A percentile compares a stretch with the other conserved stretches of the same genome.
Evolutionary conservation across 2,888 invertebrate genomes (phyloP).

Genomic region (Erannis defoliaria): DNA sequence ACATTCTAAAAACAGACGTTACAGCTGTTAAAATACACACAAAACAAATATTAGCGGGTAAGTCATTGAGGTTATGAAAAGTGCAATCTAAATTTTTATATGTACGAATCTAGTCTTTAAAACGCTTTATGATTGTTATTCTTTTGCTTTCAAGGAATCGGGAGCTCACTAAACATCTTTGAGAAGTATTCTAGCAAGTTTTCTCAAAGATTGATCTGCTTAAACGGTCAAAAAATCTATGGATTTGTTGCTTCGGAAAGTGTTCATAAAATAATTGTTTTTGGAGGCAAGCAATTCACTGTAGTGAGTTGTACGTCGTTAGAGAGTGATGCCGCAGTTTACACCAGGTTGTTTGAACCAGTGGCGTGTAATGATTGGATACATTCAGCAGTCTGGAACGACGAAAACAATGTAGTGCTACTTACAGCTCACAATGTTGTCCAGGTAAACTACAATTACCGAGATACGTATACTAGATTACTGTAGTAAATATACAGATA

Average conservation of each 20-base stretch:
- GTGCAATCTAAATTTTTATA: neutral
- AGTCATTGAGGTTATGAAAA: conserved; percentile 47
- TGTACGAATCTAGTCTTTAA: neutral
- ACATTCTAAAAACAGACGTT: conserved; percentile 74
- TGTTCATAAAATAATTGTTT: conserved; percentile 73
- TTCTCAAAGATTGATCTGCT: conserved; percentile 53
- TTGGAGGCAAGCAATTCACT: conserved; percentile 86
- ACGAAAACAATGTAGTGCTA: conserved; percentile 77
- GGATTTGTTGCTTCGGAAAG: conserved; percentile 75
- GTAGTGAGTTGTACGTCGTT: conserved; percentile 46
- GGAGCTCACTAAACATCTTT: conserved; percentile 75
- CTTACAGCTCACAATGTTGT: conserved; percentile 90
- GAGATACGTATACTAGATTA: too few relatives aligned
- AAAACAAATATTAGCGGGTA: conserved; percentile 80
- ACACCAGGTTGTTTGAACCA: conserved; percentile 52
- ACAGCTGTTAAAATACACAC: conserved; percentile 80
- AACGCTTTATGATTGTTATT: neutral
- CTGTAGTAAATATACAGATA: too few relatives aligned
- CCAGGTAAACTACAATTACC: conserved; percentile 64
- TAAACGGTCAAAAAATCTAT: conserved; percentile 86
- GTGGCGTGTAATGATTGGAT: conserved; percentile 88
- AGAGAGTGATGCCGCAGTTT: conserved; percentile 38
- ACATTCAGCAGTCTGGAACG: conserved; percentile 85
- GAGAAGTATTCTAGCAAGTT: conserved; percentile 50
- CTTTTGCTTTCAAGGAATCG: conserved; percentile 79